Evolutionary conservation across 2,113 vertebrate species (phyloP), one percentile per base, ranked within the genome.

Genomic region (Apteryx owenii): DNA sequence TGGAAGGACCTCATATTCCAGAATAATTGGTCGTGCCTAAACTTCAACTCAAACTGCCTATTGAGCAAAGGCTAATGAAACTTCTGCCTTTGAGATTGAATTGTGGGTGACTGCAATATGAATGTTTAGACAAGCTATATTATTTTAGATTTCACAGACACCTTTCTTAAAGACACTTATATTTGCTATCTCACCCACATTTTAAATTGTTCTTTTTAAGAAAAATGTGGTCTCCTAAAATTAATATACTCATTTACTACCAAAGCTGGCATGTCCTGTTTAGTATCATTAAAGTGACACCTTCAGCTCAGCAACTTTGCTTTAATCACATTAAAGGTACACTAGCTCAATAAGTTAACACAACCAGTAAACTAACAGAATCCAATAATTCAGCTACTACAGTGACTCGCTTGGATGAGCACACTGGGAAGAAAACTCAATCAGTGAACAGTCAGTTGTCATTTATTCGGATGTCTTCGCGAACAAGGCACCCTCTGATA

Each of bases 261-360:
- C 65, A 86, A 68, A 56, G 65, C 72, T 73, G 79, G 25, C 38
- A 58, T 0, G 2, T 65, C 71, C 82, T 81, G 80, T 65, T 83
- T 65, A 89, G 72, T 33, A 68, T 71, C 65, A 21, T 85, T 92
- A 84, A 90, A 78, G 73, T 9, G 46, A 54, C 54, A 71, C n/a
- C 54, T 87, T 71, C 84, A 68, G 73, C 77, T 91, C 77, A 95
- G 81, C 65, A 86, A 78, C 65, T 54, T 94, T 2, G 1, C 42
- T 87, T 80, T 90, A 91, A 95, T 95, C 73, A 9, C 65, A 71
- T 91, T 89, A 91, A 95, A 92, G 18, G 12, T 21, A 79, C 56
- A 76, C 65, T 50, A 81, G 50, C 50, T 21, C 70, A 53, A 21
- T 33, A 33, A 48, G 54, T 58, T 92, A 81, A 83, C 10, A 17